Evolutionary conservation across 2,888 invertebrate species (phyloP), one percentile per base, ranked within the genome.

Genomic region (Tetheella fluctuosa): DNA sequence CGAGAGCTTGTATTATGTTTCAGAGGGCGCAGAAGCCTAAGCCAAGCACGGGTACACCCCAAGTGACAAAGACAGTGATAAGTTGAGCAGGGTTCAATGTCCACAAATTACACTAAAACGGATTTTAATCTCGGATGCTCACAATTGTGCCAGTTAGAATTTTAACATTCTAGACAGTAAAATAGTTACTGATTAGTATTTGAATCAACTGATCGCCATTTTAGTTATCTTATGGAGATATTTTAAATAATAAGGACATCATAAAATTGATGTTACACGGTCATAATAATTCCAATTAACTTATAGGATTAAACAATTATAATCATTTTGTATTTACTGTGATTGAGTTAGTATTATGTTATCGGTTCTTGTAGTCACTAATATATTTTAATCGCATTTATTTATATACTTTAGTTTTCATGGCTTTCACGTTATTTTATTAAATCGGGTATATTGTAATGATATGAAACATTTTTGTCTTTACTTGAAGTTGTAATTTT

Each of bases 111-210:
- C 79, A 75, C 80, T 74, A 76, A 77, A 64, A 69, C 74, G 77
- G 79, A 83, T 78, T 79, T 78, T 79, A 82, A 83, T 83, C 76
- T 83, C 81, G 82, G 85, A 90, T 84, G 92, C 92, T 92, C 92
- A 92, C 90, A 78, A 80, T 85, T 90, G 92, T 92, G 92, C 92
- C 92, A 92, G 86, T 86, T 91, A 90, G 85, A 80, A 76, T 79
- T 77, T 83, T 78, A 84, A 85, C 80, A 70, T 82, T 83, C 78
- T 85, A 88, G 85, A 78, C 79, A 74, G 79, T 89, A 82, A 81
- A 81, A 64, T 83, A 89, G 88, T 75, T 81, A 84, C 79, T 77
- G 79, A 82, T 76, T 85, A 86, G 85, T 78, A 80, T 79, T 80
- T 69, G 67, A 77, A 77, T 77, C 67, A 76, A 55, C 34, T 34